A percentile compares a stretch with the other conserved stretches of the same genome.
Evolutionary conservation across 2,113 vertebrate genomes (phyloP).

Genomic region (Paralichthys olivaceus): DNA sequence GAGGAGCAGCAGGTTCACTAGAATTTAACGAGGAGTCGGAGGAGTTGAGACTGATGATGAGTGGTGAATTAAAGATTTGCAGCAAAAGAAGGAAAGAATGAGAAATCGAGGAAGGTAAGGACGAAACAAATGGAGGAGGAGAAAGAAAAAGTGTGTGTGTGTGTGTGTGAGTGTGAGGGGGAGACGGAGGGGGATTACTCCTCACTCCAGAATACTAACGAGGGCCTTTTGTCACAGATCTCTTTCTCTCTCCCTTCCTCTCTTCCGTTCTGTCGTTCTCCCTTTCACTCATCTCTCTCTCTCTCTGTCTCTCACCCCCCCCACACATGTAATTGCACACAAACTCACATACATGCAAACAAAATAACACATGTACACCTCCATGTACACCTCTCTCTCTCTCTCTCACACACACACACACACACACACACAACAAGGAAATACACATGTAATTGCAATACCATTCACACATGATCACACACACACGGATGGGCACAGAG

Average conservation of each 20-base stretch:
- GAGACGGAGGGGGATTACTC: slow-evolving; percentile 64
- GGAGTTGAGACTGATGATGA: neutral
- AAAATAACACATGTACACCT: slow-evolving; percentile 15
- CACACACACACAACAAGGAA: slow-evolving; percentile 9
- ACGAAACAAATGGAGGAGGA: slow-evolving; percentile 1
- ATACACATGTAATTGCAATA: slow-evolving; percentile 43
- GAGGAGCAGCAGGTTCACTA: no score
- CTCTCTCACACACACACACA: neutral
- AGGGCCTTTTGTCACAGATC: slow-evolving; percentile 74
- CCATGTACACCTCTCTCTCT: neutral
- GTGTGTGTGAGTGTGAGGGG: slow-evolving; percentile 13
- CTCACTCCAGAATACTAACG: slow-evolving; percentile 76
- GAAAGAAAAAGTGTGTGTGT: slow-evolving; percentile 5
- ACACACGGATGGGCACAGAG: slow-evolving; percentile 62
- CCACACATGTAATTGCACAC: slow-evolving; percentile 11
- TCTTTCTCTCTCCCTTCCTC: slow-evolving; percentile 59
- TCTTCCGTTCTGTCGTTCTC: slow-evolving; percentile 43
- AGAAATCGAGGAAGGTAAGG: slow-evolving; percentile 6
- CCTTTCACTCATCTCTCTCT: slow-evolving; percentile 52
- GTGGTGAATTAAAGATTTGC: neutral
- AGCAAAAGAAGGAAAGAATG: neutral
- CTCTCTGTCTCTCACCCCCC: slow-evolving; percentile 10
- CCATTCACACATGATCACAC: slow-evolving; percentile 39
- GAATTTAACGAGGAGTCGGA: no score
- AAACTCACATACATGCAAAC: slow-evolving; percentile 4